A percentile compares a stretch with the other conserved stretches of the same genome.
Conservation (phyloP, 2,113 vertebrate genomes). For the Urocitellus parryii region DNA sequence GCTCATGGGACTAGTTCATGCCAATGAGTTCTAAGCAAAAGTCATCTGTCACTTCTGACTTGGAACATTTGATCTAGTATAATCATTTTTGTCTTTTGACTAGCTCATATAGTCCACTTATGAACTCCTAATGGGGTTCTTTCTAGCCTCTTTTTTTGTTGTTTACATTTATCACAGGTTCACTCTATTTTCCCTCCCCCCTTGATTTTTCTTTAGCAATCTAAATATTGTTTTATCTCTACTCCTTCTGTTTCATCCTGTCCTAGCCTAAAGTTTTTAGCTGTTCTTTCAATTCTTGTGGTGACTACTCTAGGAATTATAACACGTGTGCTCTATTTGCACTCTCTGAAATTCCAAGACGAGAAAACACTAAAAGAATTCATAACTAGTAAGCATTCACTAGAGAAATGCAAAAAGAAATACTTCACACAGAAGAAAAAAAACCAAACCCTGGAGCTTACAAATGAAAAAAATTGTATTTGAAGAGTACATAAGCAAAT, state of each 20-base stretch:
- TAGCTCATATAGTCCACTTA: not conserved
- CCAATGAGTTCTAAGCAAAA: not conserved
- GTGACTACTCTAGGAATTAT: not conserved
- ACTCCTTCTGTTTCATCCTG: not conserved
- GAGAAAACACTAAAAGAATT: no score
- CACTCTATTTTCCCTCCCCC: not conserved
- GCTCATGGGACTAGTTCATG: not conserved
- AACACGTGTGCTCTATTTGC: not conserved
- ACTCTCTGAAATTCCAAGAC: not conserved
- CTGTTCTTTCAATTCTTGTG: not conserved
- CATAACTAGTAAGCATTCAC: no score
- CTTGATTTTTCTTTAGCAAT: not conserved
- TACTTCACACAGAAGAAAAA: no score
- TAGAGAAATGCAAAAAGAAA: no score
- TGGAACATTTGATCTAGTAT: not conserved
- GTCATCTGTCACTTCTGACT: not conserved
- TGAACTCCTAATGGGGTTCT: not conserved
- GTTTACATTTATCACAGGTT: not conserved
- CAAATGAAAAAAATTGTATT: no score
- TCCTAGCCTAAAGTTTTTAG: not conserved
- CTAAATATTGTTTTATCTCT: not conserved
- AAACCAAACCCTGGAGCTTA: no score
- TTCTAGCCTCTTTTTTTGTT: not conserved
- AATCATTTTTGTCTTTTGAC: conserved; percentile 1
- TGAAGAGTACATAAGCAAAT: no score